Evolutionary conservation across 2,113 vertebrate genomes (phyloP), one percentile per base, ranked within the genome.

Genomic region (Chlorocebus sabaeus): DNA sequence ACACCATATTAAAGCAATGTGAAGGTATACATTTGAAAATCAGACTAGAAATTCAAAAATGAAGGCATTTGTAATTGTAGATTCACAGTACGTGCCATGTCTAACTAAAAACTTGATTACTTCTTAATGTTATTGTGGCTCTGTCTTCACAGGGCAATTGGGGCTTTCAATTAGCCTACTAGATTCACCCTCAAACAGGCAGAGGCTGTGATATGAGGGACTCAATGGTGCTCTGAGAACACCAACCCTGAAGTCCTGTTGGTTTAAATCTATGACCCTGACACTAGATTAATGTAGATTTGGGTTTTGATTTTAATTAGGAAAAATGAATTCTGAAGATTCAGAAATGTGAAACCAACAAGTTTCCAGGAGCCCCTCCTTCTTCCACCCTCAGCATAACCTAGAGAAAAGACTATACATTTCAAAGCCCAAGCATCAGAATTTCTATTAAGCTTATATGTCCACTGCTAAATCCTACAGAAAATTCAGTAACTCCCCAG

Each of bases 291-390:
- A 90, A 82, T 1, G 22, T 13, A 93, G 67, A 52, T 72, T 57
- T 94, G 57, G 70, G 80, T 84, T 92, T 95, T 96, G 25, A 86
- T 84, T 96, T 94, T 92, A 90, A 76, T 86, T 88, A 89, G 89
- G 67, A 91, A 70, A 90, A 95, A 73, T 52, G 50, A 81, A 81
- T 82, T 40, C 59, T 70, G 57, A 87, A 89, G 90, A 93, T 48
- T 72, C 27, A 80, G 70, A 95, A 96, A 84, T 8, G 3, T 79
- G 32, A 70, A 83, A 93, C 57, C 92, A 82, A 89, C 14, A 43
- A 73, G 43, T 70, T 85, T 57, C 87, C 55, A 52, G 13, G 40
- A 61, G 25, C 12, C 22, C 55, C 43, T 75, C 67, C 67, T 40
- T 22, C 57, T 17, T 9, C 23, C 1, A 17, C 14, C 25, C 32